Conservation (phyloP, 2,797 vertebrate species). For the Xiphorhynchus erythropygius region DNA sequence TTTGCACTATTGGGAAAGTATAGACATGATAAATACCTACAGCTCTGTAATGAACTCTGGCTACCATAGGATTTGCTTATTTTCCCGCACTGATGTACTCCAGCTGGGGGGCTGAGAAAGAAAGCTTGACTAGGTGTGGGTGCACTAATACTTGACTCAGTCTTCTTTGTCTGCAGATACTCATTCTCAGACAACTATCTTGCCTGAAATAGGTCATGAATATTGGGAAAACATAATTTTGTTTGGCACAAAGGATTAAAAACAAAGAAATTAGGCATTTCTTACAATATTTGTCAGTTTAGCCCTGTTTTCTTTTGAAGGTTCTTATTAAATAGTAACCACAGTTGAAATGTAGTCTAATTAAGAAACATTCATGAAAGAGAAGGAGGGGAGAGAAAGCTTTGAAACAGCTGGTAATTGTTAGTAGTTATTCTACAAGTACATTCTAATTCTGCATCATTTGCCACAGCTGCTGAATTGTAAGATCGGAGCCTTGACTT, state of each 20-base stretch:
- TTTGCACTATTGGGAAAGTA: background rate
- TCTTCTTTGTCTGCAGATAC: background rate
- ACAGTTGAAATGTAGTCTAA: background rate
- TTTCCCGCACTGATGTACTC: background rate
- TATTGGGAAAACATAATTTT: background rate
- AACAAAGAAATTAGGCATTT: background rate
- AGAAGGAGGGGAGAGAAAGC: background rate
- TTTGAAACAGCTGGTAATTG: background rate
- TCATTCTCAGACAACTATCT: background rate
- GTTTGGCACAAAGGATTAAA: background rate
- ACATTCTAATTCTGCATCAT: background rate
- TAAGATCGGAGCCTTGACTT: background rate
- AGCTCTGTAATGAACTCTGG: background rate
- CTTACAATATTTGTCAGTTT: background rate
- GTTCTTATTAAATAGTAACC: background rate
- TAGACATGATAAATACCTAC: background rate
- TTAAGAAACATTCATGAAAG: slow-evolving; percentile 1
- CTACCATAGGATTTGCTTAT: background rate
- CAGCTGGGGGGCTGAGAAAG: background rate
- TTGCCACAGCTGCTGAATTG: background rate
- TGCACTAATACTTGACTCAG: background rate
- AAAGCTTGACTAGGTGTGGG: background rate
- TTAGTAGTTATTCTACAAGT: background rate
- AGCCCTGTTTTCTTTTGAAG: background rate
- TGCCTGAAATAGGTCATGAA: background rate